Evolutionary conservation across 2,888 invertebrate species (phyloP).

Genomic region (Thymelicus lineola): DNA sequence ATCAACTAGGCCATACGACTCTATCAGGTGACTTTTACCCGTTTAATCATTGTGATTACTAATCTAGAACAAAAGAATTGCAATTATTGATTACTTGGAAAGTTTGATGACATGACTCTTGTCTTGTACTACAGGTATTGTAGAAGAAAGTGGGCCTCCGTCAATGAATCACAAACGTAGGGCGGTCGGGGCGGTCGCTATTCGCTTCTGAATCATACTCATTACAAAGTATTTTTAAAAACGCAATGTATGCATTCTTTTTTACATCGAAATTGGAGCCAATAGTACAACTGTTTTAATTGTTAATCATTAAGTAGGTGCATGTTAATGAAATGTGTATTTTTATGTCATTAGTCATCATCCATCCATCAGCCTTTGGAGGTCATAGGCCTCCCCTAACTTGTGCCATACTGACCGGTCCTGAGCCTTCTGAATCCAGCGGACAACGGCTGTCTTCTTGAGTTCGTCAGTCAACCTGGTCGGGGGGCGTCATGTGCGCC

Average conservation of each 20-base stretch:
- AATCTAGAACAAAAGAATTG: conserved; percentile 31
- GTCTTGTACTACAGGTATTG: conserved; percentile 43
- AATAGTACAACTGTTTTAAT: not conserved
- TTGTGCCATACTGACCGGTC: too few relatives aligned
- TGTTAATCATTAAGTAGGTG: too few relatives aligned
- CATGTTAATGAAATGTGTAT: too few relatives aligned
- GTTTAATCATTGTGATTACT: conserved; percentile 28
- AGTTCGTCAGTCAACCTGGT: too few relatives aligned
- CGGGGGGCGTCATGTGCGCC: too few relatives aligned
- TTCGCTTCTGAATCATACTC: conserved; percentile 28
- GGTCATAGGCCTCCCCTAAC: too few relatives aligned
- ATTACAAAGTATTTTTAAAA: conserved; percentile 8
- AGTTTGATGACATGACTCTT: conserved; percentile 41
- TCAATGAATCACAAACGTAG: conserved; percentile 43
- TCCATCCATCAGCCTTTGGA: too few relatives aligned
- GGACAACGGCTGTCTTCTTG: too few relatives aligned
- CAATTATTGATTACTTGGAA: conserved; percentile 46
- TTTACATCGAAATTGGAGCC: not conserved
- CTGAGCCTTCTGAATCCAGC: too few relatives aligned
- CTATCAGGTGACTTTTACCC: conserved; percentile 12
- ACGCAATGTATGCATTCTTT: conserved; percentile 23
- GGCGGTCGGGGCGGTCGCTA: conserved; percentile 9
- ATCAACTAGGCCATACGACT: not conserved
- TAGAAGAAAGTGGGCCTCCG: conserved; percentile 46
- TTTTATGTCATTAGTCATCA: too few relatives aligned